Percentiles rank a stretch among this genome's conserved stretches.
Evolutionary conservation across 2,888 invertebrate species (phyloP).

Genomic region (Embidobia sp.): DNA sequence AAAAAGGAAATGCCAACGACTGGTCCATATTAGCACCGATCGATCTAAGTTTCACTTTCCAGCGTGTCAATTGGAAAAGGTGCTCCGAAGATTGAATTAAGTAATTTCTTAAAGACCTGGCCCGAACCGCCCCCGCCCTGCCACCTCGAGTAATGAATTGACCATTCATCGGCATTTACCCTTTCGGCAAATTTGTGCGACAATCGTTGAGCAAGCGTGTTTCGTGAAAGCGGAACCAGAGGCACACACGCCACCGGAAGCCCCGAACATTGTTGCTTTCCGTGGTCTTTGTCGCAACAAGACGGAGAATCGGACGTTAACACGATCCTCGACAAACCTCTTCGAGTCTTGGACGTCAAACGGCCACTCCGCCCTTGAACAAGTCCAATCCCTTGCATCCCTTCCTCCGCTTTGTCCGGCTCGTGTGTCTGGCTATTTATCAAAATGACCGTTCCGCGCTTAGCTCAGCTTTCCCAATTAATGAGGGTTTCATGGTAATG

Average conservation of each 20-base stretch:
- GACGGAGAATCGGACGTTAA: constrained; percentile 24
- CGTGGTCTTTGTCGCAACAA: constrained; percentile 44
- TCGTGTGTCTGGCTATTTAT: constrained; percentile 38
- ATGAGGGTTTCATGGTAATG: constrained; percentile 42
- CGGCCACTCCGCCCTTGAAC: constrained; percentile 42
- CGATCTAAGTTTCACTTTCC: constrained; percentile 44
- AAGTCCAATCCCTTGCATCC: constrained; percentile 39
- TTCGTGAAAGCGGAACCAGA: constrained; percentile 39
- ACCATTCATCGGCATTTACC: constrained; percentile 52
- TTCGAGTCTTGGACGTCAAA: constrained; percentile 32
- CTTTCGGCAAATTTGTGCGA: constrained; percentile 31
- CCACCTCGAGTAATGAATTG: constrained; percentile 45
- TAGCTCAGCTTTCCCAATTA: constrained; percentile 21
- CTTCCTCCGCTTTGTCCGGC: constrained; percentile 27
- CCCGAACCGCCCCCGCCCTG: constrained; percentile 24
- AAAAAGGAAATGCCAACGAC: constrained; percentile 11
- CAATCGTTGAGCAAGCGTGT: constrained; percentile 39
- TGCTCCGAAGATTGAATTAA: constrained; percentile 33
- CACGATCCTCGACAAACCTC: constrained; percentile 32
- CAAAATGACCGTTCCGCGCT: constrained; percentile 35
- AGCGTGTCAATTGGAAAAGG: constrained; percentile 16
- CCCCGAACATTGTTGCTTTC: constrained; percentile 34
- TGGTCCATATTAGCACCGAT: constrained; percentile 33
- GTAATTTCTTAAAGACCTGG: constrained; percentile 30
- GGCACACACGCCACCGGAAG: constrained; percentile 44